Conservation (phyloP, 1,140 invertebrate species). For the Campodea augens region DNA sequence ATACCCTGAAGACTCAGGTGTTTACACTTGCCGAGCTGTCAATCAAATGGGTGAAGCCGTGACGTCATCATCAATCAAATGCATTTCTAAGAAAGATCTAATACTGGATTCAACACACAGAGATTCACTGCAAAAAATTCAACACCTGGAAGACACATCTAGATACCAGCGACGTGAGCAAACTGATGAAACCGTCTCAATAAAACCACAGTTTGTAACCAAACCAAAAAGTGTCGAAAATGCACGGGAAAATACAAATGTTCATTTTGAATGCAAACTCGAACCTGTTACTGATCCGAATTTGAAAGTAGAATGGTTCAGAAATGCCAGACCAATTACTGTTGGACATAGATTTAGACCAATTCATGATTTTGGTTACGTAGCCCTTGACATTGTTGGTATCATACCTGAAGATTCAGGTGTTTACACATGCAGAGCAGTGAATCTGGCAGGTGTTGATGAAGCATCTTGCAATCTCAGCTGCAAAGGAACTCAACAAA, state of each 20-base stretch:
- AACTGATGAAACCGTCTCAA: conserved; percentile 60
- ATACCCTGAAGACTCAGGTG: conserved; percentile 90
- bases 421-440: conserved; percentile 80
- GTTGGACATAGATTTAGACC: conserved; percentile 77
- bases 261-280: conserved; percentile 93
- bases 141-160: conserved; percentile 71
- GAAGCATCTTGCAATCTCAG: conserved; percentile 54
- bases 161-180: conserved; percentile 62
- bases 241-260: conserved; percentile 73
- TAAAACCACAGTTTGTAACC: conserved; percentile 64
- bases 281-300: conserved; percentile 91
- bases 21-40: conserved; percentile 80
- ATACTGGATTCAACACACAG: conserved; percentile 68
- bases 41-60: conserved; percentile 88
- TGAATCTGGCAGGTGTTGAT: conserved; percentile 68
- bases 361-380: conserved; percentile 90
- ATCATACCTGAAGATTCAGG: conserved; percentile 84
- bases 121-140: conserved; percentile 70
- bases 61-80: conserved; percentile 68
- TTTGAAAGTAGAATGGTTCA: conserved; percentile 83
- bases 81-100: conserved; percentile 47
- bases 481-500: conserved; percentile 44
- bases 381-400: conserved; percentile 76
- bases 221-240: conserved; percentile 67
- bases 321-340: conserved; percentile 70